Conservation (phyloP, 1,140 invertebrate genomes). For the Proctacanthus coquilletti region DNA sequence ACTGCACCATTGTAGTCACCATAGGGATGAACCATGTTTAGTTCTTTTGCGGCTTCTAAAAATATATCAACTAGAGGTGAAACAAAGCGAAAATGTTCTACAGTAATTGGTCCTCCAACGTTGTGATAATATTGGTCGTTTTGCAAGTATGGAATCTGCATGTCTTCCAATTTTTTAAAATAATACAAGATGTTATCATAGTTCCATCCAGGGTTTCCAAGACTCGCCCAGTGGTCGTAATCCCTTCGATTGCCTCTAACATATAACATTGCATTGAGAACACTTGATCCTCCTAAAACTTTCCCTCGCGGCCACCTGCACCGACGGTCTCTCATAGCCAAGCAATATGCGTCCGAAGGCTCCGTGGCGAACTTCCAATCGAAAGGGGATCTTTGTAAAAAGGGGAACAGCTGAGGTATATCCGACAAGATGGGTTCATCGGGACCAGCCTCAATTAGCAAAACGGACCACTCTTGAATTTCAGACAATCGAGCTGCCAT, state of each 20-base stretch:
- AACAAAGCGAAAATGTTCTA: conserved; percentile 46
- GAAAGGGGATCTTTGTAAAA: conserved; percentile 49
- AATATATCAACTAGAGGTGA: conserved; percentile 46
- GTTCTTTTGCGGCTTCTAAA: conserved; percentile 21
- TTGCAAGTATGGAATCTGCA: conserved; percentile 40
- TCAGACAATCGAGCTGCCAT: conserved; percentile 60
- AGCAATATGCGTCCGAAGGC: conserved; percentile 46
- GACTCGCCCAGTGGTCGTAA: conserved; percentile 65
- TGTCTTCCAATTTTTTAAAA: conserved; percentile 59
- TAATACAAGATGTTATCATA: conserved; percentile 67
- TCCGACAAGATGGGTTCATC: conserved; percentile 61
- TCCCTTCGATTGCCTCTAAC: conserved; percentile 68
- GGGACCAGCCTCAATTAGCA: conserved; percentile 67
- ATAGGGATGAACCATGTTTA: conserved; percentile 44
- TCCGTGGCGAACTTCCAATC: conserved; percentile 72
- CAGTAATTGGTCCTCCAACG: conserved; percentile 44
- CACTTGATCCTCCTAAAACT: conserved; percentile 67
- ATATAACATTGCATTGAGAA: conserved; percentile 80
- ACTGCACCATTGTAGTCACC: conserved; percentile 58
- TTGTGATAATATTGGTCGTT: conserved; percentile 41
- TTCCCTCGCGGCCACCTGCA: conserved; percentile 62
- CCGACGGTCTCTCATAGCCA: conserved; percentile 39
- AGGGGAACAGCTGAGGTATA: conserved; percentile 55
- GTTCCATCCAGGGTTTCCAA: conserved; percentile 57
- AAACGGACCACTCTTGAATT: conserved; percentile 47